Evolutionary conservation across 1,140 invertebrate species (phyloP), one percentile per base, ranked within the genome.

Genomic region (Geopemphigus sp.): DNA sequence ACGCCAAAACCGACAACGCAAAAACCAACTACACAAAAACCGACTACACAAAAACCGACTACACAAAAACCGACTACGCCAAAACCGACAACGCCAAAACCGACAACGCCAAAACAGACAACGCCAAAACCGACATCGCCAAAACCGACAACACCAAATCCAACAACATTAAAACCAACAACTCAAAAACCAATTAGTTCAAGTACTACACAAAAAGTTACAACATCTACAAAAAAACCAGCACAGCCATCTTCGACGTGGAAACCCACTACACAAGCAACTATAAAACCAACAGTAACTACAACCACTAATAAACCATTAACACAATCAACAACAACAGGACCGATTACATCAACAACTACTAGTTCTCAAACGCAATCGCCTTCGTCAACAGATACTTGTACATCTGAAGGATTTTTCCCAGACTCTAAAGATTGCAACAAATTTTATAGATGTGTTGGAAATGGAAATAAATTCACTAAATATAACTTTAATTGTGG

Each of bases 361-460:
- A 32, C 59, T 29, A 74, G 11, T 5, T 22, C 19, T n/a, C 39
- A 68, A 63, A 22, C 78, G 17, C 59, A 72, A 10, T 54, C 22
- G 70, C 53, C 32, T 24, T 0, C 74, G 32, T 22, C 74, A 66
- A 32, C 70, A 64, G 54, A 64, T 24, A 50, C 54, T 53, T 90
- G 89, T 82, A 82, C 81, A 68, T 74, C 84, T 76, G 90, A 92
- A 86, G 92, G 91, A 82, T 93, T 91, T 85, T 86, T 91, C 81
- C 88, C 89, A 53, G 89, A 92, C 86, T 87, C 86, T 54, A 85
- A 87, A 81, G 88, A 94, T 83, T 95, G 93, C 83, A 89, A 86
- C 81, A 92, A 92, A 84, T 94, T 94, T 84, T 93, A 93, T 83
- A 88, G 92, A 85, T 94, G 93, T 85, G 90, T 93, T 24, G 87